Conservation (phyloP, 2,888 invertebrate species). For the Prosapia bicincta region DNA sequence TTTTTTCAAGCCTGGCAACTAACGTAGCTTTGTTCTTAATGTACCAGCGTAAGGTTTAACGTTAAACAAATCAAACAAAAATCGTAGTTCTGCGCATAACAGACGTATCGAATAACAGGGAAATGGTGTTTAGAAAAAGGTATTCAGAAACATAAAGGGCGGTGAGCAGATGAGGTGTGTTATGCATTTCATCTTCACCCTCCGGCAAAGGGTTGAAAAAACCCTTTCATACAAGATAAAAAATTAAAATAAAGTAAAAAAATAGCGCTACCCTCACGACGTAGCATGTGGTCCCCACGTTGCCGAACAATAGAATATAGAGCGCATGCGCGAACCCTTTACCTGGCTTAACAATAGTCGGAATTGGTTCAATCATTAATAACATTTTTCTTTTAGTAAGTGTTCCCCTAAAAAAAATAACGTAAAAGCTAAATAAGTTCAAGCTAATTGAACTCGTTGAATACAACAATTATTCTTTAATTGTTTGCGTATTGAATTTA, state of each 20-base stretch:
- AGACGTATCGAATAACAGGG: conserved; percentile 3
- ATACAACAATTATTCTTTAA: too few species aligned
- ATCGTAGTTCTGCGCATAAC: not conserved
- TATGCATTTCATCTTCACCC: conserved; percentile 14
- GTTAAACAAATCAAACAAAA: too few species aligned
- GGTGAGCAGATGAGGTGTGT: not conserved
- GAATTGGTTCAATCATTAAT: conserved; percentile 3
- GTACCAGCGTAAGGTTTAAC: too few species aligned
- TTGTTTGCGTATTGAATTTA: too few species aligned
- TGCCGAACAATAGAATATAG: not conserved
- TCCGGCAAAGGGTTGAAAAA: conserved; percentile 18
- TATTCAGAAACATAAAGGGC: not conserved
- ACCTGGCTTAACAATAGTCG: conserved; percentile 2
- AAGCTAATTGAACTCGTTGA: too few species aligned
- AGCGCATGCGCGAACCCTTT: not conserved
- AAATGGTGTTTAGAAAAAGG: not conserved
- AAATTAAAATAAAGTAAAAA: conserved; percentile 27
- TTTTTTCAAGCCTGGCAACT: too few species aligned
- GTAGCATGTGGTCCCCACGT: conserved; percentile 18
- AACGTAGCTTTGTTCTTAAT: too few species aligned
- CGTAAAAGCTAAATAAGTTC: too few species aligned
- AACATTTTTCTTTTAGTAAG: not conserved
- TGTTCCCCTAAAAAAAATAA: not conserved
- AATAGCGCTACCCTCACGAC: conserved; percentile 8
- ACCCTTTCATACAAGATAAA: conserved; percentile 11